Evolutionary conservation across 2,797 vertebrate species (phyloP).

Genomic region (Sphenopsis melanotis): DNA sequence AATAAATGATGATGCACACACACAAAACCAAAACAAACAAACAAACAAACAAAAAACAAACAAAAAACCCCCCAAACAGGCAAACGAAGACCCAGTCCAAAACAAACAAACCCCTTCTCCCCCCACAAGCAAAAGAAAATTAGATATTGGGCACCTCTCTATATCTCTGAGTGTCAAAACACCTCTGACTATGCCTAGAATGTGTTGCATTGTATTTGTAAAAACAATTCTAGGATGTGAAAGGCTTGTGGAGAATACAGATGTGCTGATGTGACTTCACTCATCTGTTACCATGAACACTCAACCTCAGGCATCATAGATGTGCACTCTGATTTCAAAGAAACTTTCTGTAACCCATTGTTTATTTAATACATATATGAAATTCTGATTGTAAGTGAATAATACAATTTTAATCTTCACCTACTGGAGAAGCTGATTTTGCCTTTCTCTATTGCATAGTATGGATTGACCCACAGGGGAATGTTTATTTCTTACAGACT

Average conservation of each 20-base stretch:
- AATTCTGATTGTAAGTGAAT: not conserved
- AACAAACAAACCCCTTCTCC: fast-evolving
- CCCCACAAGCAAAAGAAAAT: fast-evolving
- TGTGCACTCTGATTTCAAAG: not conserved
- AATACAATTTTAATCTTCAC: not conserved
- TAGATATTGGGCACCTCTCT: not conserved
- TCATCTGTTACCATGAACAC: not conserved
- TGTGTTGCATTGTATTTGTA: not conserved
- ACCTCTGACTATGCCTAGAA: not conserved
- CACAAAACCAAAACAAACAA: not conserved
- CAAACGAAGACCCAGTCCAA: not conserved
- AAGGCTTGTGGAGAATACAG: not conserved
- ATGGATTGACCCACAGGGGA: not conserved
- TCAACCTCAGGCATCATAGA: not conserved
- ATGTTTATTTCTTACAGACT: not conserved
- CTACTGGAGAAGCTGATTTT: not conserved
- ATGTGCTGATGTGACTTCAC: not conserved
- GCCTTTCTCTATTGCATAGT: not conserved
- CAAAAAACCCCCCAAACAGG: not conserved
- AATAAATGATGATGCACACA: too few relatives aligned
- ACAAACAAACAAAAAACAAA: too few relatives aligned
- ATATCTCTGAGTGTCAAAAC: not conserved
- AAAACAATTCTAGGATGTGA: fast-evolving
- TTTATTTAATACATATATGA: not conserved
- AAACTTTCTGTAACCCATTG: not conserved